Evolutionary conservation across 2,888 invertebrate genomes (phyloP).

Genomic region (Spialia ferax): DNA sequence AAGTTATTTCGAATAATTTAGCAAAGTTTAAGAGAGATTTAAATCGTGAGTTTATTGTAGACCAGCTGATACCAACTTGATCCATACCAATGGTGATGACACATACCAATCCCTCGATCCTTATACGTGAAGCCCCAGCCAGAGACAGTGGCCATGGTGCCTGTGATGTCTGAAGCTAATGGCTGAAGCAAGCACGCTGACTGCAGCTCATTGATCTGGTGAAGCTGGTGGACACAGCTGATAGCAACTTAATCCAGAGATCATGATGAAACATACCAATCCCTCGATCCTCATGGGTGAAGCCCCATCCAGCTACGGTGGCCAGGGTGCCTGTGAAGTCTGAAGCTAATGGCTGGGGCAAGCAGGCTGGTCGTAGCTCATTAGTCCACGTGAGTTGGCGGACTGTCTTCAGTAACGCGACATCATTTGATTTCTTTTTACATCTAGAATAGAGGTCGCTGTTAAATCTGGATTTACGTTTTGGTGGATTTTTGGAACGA

Average conservation of each 20-base stretch:
- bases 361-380: constrained; percentile 92
- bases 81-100: no score
- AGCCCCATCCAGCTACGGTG: constrained; percentile 95
- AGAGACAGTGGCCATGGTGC: constrained; percentile 89
- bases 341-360: constrained; percentile 86
- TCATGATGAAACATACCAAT: constrained; percentile 85
- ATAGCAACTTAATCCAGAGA: no score
- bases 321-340: constrained; percentile 87
- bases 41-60: no score
- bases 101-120: constrained; percentile 87
- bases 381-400: constrained; percentile 89
- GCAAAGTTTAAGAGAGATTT: no score
- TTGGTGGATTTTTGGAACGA: no score
- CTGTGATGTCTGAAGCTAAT: constrained; percentile 81
- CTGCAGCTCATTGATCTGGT: constrained; percentile 89
- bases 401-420: constrained; percentile 36
- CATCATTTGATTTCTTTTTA: not conserved
- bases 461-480: no score
- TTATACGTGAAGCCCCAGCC: constrained; percentile 96
- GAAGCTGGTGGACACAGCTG: constrained; percentile 86
- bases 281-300: constrained; percentile 91
- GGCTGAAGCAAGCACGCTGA: constrained; percentile 92
- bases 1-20: no score
- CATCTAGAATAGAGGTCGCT: no score
- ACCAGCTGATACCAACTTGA: no score